Conservation (phyloP, 2,113 vertebrate species). For the Bos taurus region ARS-UCD2.0 NC_037331.1:72960001-72960500, state of each 20-base stretch:
- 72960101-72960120: neutral
- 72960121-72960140: neutral
- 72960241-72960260: rapidly evolving
- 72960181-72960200: neutral
- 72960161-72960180: neutral
- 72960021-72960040: neutral
- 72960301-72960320: neutral
- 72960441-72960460: neutral
- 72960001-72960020: neutral
- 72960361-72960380: neutral
- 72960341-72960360: neutral
- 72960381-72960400: neutral
- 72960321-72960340: neutral
- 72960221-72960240: neutral
- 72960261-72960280: neutral
- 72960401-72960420: neutral
- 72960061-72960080: neutral
- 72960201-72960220: neutral
- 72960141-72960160: neutral
- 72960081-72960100: neutral
- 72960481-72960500: neutral
- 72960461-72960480: neutral
- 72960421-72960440: neutral
- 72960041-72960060: neutral
- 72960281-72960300: neutral